Conservation (phyloP, 2,888 invertebrate genomes). For the Ichneumon xanthorius region DNA sequence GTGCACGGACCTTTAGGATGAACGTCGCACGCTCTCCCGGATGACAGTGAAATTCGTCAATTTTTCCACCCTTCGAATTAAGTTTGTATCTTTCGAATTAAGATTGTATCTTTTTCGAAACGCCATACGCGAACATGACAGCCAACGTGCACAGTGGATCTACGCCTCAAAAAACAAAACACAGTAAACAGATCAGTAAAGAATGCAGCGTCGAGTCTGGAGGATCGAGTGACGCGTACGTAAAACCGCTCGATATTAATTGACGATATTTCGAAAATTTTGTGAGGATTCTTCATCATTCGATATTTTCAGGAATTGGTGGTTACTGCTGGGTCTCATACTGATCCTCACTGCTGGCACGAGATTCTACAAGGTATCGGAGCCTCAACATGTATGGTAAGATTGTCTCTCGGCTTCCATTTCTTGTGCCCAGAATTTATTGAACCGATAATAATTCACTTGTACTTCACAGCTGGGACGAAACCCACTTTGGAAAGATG, state of each 20-base stretch:
- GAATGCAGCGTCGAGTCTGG: constrained; percentile 26
- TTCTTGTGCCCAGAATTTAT: constrained; percentile 7
- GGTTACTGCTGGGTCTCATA: constrained; percentile 89
- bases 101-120: background rate
- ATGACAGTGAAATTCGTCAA: constrained; percentile 22
- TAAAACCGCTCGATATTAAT: constrained; percentile 23
- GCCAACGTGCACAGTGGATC: constrained; percentile 25
- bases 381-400: constrained; percentile 98
- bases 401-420: constrained; percentile 72
- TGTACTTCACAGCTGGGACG: constrained; percentile 93
- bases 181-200: constrained; percentile 26
- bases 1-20: constrained; percentile 26
- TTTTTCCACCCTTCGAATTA: background rate
- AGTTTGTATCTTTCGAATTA: background rate
- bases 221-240: constrained; percentile 60
- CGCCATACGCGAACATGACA: constrained; percentile 27
- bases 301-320: constrained; percentile 86
- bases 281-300: background rate
- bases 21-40: background rate
- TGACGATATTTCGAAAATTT: background rate
- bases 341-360: constrained; percentile 90
- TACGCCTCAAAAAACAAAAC: constrained; percentile 47
- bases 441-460: constrained; percentile 37
- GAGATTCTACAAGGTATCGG: constrained; percentile 94
- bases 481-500: constrained; percentile 99